Base-by-base conservation (phyloP, 2,888 invertebrate species). In the Autographa pulchrina region DNA sequence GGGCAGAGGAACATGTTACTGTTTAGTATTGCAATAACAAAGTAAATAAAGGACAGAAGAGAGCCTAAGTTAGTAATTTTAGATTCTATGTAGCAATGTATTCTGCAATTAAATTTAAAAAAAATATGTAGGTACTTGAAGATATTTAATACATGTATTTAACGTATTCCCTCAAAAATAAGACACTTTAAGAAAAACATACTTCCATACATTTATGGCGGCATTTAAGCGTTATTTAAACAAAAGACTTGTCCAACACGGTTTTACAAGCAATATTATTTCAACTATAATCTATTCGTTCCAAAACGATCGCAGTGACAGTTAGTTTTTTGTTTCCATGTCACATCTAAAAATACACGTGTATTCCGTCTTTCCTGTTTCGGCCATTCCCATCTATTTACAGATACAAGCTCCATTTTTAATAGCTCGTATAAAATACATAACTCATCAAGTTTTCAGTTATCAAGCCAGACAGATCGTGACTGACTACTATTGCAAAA, bases 271-370 rank as follows among this genome's bases (percentile, higher is more conserved):
- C 54, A 11, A 18, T 18, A 20, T 54, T 54, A 54, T 13, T 56
- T 25, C 54, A 72, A 63, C 38, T 63, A 56, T 56, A 54, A 20
- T 54, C 54, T 56, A 56, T 56, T 56, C 25, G 54, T 56, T 25
- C 25, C 20, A 25, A 56, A 56, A 25, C 54, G 20, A 56, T 25
- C 20, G 54, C 54, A 56, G 54, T 56, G 54, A 56, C 54, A 56
- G 54, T 56, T 13, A 56, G 54, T 56, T 56, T 56, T 56, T 56
- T 54, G 20, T 54, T 54, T 20, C 25, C 25, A 56, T 56, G 54
- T 56, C 54, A 56, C 54, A 56, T 56, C 54, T 56, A 56, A 56
- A 56, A 56, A 56, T 56, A 56, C 54, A 25, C 25, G 5, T 3
- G 20, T 56, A 20, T 56, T 56, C 25, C 54, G 54, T 56, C 25